Evolutionary conservation across 2,888 invertebrate species (phyloP), one percentile per base, ranked within the genome.

Genomic region (Oscheius sp.): DNA sequence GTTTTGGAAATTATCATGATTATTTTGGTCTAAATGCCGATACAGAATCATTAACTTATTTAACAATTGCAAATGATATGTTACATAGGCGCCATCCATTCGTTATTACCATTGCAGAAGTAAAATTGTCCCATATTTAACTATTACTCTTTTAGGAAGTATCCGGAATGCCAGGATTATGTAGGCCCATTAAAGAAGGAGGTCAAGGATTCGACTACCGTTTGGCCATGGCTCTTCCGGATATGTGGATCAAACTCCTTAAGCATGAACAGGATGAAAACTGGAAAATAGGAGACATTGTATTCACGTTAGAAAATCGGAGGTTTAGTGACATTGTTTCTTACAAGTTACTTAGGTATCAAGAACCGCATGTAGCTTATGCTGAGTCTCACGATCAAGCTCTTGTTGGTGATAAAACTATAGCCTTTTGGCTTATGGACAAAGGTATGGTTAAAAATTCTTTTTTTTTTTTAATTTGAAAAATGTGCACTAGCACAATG

Each of bases 381-480:
- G 93, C 93, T 0, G 98, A 99, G 89, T 95, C 95, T 32, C 98
- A 98, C 84, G 97, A 98, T 87, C 97, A 98, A 90, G 95, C 96
- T 8, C 89, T 96, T 44, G 96, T 96, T 0, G 96, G 98, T 0
- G 98, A 99, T 88, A 99, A 99, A 88, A 96, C 97, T 0, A 91
- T 99, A 45, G 97, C 98, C 0, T 99, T 99, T 89, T 98, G 98
- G 98, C 73, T 86, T 47, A 86, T 86, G 86, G 86, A 86, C 71
- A 86, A 86, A 73, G 83, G 84, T 80, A 32, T 2, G 12, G n/a
- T n/a, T n/a, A n/a, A n/a, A n/a, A n/a, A n/a, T n/a, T n/a, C n/a
- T n/a, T n/a, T n/a, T n/a, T n/a, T n/a, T n/a, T n/a, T n/a, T n/a
- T n/a, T n/a, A n/a, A n/a, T n/a, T n/a, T n/a, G n/a, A n/a, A n/a